Percentiles rank a stretch among this genome's conserved stretches.
These are phyloP conservation scores for Brachynemurus nebulosus DNA, from an alignment of 2,888 invertebrate species.

Conservation along the genomic window DNA sequence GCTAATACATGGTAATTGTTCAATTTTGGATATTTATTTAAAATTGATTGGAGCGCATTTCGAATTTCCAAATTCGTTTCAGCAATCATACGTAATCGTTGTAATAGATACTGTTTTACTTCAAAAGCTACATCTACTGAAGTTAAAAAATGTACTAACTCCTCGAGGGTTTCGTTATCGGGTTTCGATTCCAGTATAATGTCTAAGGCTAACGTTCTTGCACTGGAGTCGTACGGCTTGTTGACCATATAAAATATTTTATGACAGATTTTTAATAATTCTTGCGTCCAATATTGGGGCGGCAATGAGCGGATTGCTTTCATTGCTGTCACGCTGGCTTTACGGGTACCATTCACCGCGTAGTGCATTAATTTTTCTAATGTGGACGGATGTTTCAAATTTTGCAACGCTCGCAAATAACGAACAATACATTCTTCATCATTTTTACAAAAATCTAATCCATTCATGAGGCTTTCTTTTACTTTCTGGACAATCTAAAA, in stretches of 20 bases:
- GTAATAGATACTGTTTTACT: conserved; percentile 49
- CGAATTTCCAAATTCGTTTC: conserved; percentile 36
- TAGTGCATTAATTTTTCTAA: conserved; percentile 43
- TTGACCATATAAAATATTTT: conserved; percentile 44
- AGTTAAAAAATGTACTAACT: conserved; percentile 36
- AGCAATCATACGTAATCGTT: conserved; percentile 43
- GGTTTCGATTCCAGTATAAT: conserved; percentile 48
- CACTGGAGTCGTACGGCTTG: conserved; percentile 50
- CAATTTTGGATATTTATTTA: conserved; percentile 32
- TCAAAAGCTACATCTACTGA: conserved; percentile 43
- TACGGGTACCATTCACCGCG: conserved; percentile 35
- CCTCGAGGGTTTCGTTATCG: conserved; percentile 35
- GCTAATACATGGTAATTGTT: conserved; percentile 56
- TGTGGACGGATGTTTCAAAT: conserved; percentile 45
- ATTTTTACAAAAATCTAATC: conserved; percentile 25
- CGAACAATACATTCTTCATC: conserved; percentile 42
- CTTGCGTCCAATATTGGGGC: conserved; percentile 25
- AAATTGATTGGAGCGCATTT: conserved; percentile 28
- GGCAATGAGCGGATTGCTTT: conserved; percentile 46
- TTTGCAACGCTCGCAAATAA: conserved; percentile 54
- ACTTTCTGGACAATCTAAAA: conserved; percentile 29
- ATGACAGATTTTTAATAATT: conserved; percentile 35
- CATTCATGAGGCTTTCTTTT: conserved; percentile 27
- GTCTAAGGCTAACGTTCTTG: conserved; percentile 55
- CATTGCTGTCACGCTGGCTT: conserved; percentile 49